Evolutionary conservation across 92 coral and sea anemone genomes (phyloP).

Genomic region (Blastomussa wellsi): DNA sequence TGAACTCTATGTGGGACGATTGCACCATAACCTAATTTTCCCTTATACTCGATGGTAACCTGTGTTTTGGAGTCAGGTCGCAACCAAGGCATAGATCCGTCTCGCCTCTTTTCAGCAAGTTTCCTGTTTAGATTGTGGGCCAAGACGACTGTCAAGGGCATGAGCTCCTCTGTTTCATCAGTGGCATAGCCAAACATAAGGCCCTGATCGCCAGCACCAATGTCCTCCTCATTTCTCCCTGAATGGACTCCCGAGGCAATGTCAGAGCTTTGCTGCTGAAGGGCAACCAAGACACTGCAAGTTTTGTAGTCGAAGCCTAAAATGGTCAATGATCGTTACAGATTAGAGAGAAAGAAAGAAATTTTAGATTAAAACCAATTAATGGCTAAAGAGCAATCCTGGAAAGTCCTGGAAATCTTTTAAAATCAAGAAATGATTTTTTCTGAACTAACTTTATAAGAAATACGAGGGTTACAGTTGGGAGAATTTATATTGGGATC

Average conservation of each 20-base stretch:
- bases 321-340: not conserved
- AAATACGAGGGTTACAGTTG: too few relatives aligned
- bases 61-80: slow-evolving; percentile 99
- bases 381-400: too few relatives aligned
- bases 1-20: slow-evolving; percentile 90
- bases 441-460: too few relatives aligned
- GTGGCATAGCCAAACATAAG: slow-evolving; percentile 99
- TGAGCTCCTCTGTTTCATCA: slow-evolving; percentile 95
- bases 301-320: slow-evolving; percentile 98
- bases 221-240: slow-evolving; percentile 89
- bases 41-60: slow-evolving; percentile 96
- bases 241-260: slow-evolving; percentile 94
- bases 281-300: slow-evolving; percentile 98
- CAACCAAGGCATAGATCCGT: slow-evolving; percentile 89
- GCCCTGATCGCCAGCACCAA: slow-evolving; percentile 99
- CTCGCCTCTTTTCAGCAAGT: slow-evolving; percentile 85
- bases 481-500: too few relatives aligned
- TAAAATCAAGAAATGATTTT: too few relatives aligned
- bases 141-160: slow-evolving; percentile 96
- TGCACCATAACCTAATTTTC: slow-evolving; percentile 73
- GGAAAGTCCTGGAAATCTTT: too few relatives aligned
- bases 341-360: too few relatives aligned
- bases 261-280: slow-evolving; percentile 96
- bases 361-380: too few relatives aligned
- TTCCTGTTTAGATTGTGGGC: slow-evolving; percentile 83